phyloP scores from a whole-genome alignment of 2,797 vertebrate genomes.

The Anguilla obscura region DNA sequence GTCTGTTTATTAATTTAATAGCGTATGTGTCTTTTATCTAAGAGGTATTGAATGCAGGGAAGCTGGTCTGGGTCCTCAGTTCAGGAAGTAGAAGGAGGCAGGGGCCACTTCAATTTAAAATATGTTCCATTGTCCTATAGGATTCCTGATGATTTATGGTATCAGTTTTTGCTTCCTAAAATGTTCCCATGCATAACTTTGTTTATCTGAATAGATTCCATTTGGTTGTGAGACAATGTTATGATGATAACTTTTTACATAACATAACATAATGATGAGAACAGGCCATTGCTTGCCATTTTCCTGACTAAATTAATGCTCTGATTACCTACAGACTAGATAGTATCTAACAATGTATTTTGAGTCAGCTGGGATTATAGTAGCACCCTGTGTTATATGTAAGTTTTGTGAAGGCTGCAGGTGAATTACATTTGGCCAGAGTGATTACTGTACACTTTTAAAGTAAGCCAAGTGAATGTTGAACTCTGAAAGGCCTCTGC shows the following conservation, averaged over 20 bases:
- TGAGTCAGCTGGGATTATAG: background rate
- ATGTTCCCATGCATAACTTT: background rate
- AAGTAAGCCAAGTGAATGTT: background rate
- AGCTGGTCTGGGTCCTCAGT: background rate
- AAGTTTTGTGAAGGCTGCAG: background rate
- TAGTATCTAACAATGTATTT: background rate
- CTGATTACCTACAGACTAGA: no score
- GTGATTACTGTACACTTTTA: background rate
- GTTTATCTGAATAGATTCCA: background rate
- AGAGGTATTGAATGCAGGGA: background rate
- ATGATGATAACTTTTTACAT: background rate
- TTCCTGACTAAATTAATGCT: no score
- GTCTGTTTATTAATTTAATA: slow-evolving; percentile 16
- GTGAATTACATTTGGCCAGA: background rate
- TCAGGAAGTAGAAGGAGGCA: background rate
- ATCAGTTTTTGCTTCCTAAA: background rate
- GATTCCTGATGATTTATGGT: background rate
- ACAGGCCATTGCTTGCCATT: no score
- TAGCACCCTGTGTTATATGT: background rate
- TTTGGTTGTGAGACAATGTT: background rate
- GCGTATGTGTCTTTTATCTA: background rate
- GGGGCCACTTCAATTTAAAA: background rate
- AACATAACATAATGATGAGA: no score
- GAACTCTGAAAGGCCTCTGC: background rate
- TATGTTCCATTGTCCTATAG: background rate